These are phyloP conservation scores for Petrophora chlorosata DNA, from an alignment of 2,888 invertebrate genomes.

Conservation along the genomic window DNA sequence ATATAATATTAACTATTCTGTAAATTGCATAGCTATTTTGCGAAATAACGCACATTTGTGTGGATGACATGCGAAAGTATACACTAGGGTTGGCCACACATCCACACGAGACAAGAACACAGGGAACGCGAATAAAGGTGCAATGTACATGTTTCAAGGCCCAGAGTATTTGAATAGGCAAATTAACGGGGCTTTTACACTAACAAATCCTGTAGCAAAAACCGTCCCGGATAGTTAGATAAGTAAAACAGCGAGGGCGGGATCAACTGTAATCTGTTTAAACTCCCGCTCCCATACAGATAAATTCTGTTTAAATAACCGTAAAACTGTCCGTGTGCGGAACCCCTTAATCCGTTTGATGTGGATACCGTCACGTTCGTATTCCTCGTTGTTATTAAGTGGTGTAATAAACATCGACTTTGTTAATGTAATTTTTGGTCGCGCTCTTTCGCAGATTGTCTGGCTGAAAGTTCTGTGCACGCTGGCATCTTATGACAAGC, in stretches of 20 bases:
- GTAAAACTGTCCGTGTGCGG: conserved; percentile 64
- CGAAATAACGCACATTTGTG: no score
- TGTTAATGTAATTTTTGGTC: no score
- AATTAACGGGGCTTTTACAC: conserved; percentile 31
- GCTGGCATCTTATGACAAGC: no score
- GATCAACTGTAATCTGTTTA: conserved; percentile 64
- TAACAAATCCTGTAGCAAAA: conserved; percentile 36
- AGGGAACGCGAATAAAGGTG: no score
- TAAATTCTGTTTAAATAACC: conserved; percentile 71
- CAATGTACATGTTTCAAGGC: background rate
- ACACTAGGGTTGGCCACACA: no score
- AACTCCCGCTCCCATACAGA: conserved; percentile 60
- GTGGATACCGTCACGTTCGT: conserved; percentile 57
- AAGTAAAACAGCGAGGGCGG: conserved; percentile 48
- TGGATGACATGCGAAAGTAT: no score
- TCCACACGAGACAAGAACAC: no score
- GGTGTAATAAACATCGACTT: conserved; percentile 18
- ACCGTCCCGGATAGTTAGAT: conserved; percentile 44
- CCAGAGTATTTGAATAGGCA: conserved; percentile 22
- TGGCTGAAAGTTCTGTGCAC: no score
- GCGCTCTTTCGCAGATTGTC: no score
- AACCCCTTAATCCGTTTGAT: conserved; percentile 62
- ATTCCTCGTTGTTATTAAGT: conserved; percentile 31
- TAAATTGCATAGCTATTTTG: no score
- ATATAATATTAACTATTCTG: no score